Percentiles rank a stretch among this genome's conserved stretches.
Conservation (phyloP, 2,888 invertebrate species). For the Metallyticus violacea region DNA sequence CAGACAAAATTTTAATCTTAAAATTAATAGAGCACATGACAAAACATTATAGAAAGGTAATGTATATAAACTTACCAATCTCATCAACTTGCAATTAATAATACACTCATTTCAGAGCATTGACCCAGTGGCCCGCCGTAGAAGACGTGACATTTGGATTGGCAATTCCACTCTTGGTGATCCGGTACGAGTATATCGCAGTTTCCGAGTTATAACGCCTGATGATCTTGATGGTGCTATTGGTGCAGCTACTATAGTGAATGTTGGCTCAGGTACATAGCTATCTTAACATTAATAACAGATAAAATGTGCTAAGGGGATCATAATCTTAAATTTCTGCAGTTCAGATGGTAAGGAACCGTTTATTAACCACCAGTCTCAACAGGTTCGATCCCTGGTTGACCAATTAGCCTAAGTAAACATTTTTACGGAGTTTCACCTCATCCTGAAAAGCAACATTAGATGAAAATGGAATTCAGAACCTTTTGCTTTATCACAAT, state of each 20-base stretch:
- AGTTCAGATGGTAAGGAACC: no score
- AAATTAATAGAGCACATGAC: not conserved
- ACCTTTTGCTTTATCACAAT: no score
- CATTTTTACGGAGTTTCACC: no score
- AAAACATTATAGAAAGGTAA: not conserved
- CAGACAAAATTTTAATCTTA: not conserved
- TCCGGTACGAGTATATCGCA: conserved; percentile 53
- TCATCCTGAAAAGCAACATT: no score
- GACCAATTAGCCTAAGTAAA: no score
- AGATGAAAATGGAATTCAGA: no score
- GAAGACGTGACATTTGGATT: conserved; percentile 48
- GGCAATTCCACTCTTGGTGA: conserved; percentile 56
- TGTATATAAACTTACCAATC: not conserved
- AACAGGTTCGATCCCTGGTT: no score
- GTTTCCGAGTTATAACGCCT: conserved; percentile 30
- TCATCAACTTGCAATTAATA: not conserved
- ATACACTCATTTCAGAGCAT: conserved; percentile 24
- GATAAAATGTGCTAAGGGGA: not conserved
- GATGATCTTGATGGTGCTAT: conserved; percentile 31
- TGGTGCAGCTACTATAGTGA: conserved; percentile 19
- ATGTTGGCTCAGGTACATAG: conserved; percentile 20
- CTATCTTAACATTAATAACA: not conserved
- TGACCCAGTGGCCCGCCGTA: conserved; percentile 48
- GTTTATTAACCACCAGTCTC: no score
- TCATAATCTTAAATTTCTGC: not conserved